Evolutionary conservation across 2,888 invertebrate species (phyloP), one percentile per base, ranked within the genome.

Genomic region (Nezara viridula): DNA sequence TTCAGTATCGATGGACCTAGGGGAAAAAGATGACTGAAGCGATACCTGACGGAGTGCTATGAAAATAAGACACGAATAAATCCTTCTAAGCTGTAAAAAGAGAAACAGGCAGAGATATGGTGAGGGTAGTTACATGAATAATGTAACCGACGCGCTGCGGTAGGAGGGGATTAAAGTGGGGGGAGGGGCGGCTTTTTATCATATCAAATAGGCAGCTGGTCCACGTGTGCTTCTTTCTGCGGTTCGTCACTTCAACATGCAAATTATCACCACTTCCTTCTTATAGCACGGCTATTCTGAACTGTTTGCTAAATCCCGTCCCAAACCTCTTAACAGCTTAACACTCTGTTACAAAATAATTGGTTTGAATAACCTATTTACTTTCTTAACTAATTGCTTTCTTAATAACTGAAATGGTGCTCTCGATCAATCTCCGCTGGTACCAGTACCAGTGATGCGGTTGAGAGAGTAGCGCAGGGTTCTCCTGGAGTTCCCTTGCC

Each of bases 1-100:
- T n/a, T n/a, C n/a, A n/a, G n/a, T n/a, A n/a, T n/a, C n/a, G n/a
- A n/a, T n/a, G n/a, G n/a, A n/a, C 19, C 27, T 19, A 0, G 2
- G 2, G 81, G 2, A 21, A 40, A 60, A 47, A 81, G 9, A 81
- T n/a, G 81, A 81, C 81, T 14, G 12, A 16, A 44, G 12, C 44
- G 44, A n/a, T 44, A 81, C 81, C n/a, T 44, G 81, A 44, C 44
- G 12, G 81, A 81, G 44, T 24, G n/a, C 81, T 44, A 81, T 81
- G 81, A 81, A 81, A 81, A 81, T 81, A 81, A 81, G 81, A 81
- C 81, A 81, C n/a, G 40, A 44, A 81, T 81, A 81, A 81, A 81
- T 81, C 81, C 81, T 47, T 47, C 81, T 44, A 44, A 81, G 81
- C 81, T 47, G 81, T n/a, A 81, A 81, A 77, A 81, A 81, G 44